Conservation (phyloP, 64 coral and sea anemone species). For the Orbicella faveolata region DNA sequence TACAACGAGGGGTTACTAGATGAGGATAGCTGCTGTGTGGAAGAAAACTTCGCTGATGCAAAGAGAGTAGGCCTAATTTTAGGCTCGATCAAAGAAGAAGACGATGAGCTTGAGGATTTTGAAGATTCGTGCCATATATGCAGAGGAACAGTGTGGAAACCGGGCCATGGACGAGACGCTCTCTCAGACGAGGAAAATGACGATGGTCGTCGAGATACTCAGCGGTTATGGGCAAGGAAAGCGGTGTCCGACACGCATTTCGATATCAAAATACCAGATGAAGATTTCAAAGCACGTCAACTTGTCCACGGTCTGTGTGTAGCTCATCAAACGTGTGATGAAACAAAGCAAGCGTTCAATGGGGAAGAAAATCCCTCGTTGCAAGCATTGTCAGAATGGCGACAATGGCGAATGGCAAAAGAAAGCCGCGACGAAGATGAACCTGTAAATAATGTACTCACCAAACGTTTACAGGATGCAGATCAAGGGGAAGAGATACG, state of each 20-base stretch:
- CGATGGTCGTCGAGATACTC: constrained; percentile 5
- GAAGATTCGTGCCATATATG: background rate
- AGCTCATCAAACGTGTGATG: background rate
- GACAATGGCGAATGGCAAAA: background rate
- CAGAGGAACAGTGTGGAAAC: background rate
- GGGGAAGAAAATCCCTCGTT: too few relatives aligned
- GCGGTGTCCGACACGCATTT: background rate
- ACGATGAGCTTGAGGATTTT: background rate
- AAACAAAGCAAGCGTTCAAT: background rate
- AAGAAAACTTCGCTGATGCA: background rate
- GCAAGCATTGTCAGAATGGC: too few relatives aligned
- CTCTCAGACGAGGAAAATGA: constrained; percentile 9
- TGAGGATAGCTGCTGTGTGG: background rate
- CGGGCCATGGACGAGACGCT: background rate
- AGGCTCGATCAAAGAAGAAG: background rate
- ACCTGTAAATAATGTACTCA: too few relatives aligned
- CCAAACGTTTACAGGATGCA: too few relatives aligned
- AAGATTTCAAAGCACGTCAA: background rate
- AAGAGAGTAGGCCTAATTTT: background rate
- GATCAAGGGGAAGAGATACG: background rate
- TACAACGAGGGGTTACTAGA: background rate
- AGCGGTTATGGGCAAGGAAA: background rate
- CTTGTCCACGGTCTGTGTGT: background rate
- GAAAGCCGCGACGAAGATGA: too few relatives aligned
- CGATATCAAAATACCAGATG: background rate